Base-by-base conservation (phyloP, 2,888 invertebrate species). In the Tenthredo livida region DNA sequence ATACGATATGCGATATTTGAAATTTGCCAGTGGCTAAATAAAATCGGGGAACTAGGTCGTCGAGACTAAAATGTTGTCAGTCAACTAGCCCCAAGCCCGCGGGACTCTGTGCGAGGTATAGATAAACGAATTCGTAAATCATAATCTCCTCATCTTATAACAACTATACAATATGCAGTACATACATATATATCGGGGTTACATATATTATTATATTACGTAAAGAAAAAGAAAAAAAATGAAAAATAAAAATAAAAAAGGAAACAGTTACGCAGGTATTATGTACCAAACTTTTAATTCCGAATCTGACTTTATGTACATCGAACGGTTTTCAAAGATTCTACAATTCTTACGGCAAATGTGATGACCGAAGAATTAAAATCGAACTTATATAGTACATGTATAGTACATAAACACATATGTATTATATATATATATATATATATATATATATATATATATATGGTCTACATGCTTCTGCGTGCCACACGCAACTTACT, bases 401-500 rank as follows among this genome's bases (percentile, higher is more conserved):
- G 29, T 12, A n/a, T 5, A 61, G n/a, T 17, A 10, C 2, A 5
- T 37, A n/a, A 3, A 61, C n/a, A 29, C n/a, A 61, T 7, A 21
- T 9, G n/a, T 61, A n/a, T n/a, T n/a, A n/a, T n/a, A n/a, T 25
- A 12, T 2, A 2, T 2, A 2, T 12, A n/a, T 5, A 61, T 17
- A 10, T 9, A 5, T 37, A n/a, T 0, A 61, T n/a, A 29, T 7
- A 61, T 7, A 21, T 9, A 7, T 61, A 25, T 61, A 9, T 29
- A 15, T 21, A 9, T 4, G 4, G 12, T n/a, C 17, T 37, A 37
- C n/a, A 37, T 9, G 40, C 75, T n/a, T 54, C 77, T 77, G 77
- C 77, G 77, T 77, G 77, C 77, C 50, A n/a, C 77, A 77, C 77
- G 77, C 77, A 54, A 77, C 54, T 77, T 43, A 73, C 10, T 43